Conservation (phyloP, 37 sponge, comb jelly and placozoan species). For the Beroe ovata region DNA sequence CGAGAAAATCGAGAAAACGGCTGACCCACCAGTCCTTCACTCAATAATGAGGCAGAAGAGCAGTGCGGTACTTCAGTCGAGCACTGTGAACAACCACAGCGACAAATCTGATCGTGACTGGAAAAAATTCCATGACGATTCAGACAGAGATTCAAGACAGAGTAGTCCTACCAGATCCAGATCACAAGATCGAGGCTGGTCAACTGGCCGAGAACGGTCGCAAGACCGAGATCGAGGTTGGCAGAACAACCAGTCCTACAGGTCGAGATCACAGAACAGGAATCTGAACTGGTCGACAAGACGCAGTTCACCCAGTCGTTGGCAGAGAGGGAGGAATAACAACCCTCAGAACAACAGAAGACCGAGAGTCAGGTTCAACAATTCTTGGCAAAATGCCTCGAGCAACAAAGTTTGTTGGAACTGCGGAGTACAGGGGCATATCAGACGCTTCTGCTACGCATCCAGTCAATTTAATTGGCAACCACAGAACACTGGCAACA, state of each 20-base stretch:
- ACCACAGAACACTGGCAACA: background rate
- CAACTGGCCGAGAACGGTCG: background rate
- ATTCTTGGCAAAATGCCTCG: background rate
- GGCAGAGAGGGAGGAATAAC: no score
- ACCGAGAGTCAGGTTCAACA: background rate
- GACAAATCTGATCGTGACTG: no score
- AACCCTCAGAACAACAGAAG: no score
- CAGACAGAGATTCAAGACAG: no score
- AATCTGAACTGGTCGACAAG: background rate
- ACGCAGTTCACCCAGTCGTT: background rate
- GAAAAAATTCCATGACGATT: no score
- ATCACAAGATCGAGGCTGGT: no score
- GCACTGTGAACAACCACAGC: no score
- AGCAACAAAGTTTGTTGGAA: slow-evolving; percentile 22
- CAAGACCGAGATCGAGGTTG: background rate
- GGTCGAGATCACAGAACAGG: no score
- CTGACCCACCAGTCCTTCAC: background rate
- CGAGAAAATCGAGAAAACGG: slow-evolving; percentile 12
- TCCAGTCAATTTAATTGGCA: background rate
- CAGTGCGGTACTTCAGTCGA: background rate
- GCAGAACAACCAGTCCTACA: no score
- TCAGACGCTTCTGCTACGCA: background rate
- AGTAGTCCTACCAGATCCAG: no score
- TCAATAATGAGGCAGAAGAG: background rate
- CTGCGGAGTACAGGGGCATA: background rate